phyloP scores from a whole-genome alignment of 1,140 invertebrate genomes.

The Agrypnia vestita region DNA sequence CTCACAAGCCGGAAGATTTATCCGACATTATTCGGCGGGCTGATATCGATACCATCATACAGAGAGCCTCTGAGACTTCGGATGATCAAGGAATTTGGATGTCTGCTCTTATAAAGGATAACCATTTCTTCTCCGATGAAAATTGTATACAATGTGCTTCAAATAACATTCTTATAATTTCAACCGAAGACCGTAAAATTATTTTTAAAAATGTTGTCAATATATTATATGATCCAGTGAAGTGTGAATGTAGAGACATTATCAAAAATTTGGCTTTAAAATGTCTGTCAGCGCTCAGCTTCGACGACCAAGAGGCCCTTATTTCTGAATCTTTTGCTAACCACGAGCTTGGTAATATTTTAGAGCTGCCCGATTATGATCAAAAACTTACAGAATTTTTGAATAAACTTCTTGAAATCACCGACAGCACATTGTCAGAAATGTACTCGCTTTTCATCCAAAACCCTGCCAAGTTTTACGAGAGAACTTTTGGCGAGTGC shows the following conservation, averaged over 20 bases:
- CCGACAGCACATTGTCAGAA: slow-evolving; percentile 32
- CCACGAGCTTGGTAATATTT: slow-evolving; percentile 18
- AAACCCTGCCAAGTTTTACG: slow-evolving; percentile 51
- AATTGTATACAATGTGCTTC: slow-evolving; percentile 44
- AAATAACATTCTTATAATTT: slow-evolving; percentile 33
- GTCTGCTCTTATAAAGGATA: slow-evolving; percentile 36
- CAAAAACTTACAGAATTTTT: slow-evolving; percentile 45
- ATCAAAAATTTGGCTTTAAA: slow-evolving; percentile 39
- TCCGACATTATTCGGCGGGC: slow-evolving; percentile 47
- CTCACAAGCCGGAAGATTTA: slow-evolving; percentile 47
- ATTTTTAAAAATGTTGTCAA: slow-evolving; percentile 42
- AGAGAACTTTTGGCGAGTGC: slow-evolving; percentile 31
- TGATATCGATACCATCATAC: slow-evolving; percentile 33
- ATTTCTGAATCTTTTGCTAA: slow-evolving; percentile 36
- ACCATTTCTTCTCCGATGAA: slow-evolving; percentile 53
- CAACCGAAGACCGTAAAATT: not conserved
- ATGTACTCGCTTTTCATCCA: slow-evolving; percentile 51
- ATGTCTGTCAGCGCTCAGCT: slow-evolving; percentile 14
- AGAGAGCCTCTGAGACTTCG: slow-evolving; percentile 19
- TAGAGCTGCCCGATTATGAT: slow-evolving; percentile 51
- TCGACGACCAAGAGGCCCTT: slow-evolving; percentile 22
- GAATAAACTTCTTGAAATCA: slow-evolving; percentile 51
- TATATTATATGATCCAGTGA: slow-evolving; percentile 25
- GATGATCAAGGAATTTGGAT: slow-evolving; percentile 51
- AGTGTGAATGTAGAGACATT: slow-evolving; percentile 28